Conservation (phyloP, 1,140 invertebrate genomes). For the Aphelinus atriplicis region DNA sequence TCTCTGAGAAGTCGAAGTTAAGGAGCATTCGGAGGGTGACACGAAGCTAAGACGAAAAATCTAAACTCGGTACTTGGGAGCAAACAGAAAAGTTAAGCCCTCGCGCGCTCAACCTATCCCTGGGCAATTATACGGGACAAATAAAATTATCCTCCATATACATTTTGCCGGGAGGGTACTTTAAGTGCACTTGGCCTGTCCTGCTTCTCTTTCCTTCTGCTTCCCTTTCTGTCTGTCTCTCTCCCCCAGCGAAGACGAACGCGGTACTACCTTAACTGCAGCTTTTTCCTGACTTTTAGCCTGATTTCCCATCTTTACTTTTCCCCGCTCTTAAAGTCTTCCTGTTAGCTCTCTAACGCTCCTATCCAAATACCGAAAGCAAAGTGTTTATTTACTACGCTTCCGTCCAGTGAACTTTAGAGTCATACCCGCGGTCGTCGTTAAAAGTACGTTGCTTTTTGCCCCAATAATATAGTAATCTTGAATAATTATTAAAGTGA, state of each 20-base stretch:
- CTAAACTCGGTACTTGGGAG: constrained; percentile 1
- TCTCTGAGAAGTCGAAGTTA: constrained; percentile 1
- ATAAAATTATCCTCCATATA: constrained; percentile 22
- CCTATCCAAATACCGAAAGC: too few relatives aligned
- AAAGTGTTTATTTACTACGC: background rate
- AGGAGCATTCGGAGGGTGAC: constrained; percentile 18
- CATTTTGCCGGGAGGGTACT: background rate
- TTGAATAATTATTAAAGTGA: too few relatives aligned
- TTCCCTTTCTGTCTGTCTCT: background rate
- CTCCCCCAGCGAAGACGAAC: background rate
- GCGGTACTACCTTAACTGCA: background rate
- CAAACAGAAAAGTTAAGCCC: constrained; percentile 15
- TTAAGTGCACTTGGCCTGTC: constrained; percentile 8
- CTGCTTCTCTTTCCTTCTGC: background rate
- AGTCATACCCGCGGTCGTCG: too few relatives aligned
- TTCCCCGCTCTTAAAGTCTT: background rate
- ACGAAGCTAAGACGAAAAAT: background rate
- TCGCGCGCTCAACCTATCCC: background rate
- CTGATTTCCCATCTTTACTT: background rate
- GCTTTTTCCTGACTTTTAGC: background rate
- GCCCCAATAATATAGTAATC: too few relatives aligned
- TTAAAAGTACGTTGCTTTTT: too few relatives aligned
- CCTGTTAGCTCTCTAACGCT: too few relatives aligned
- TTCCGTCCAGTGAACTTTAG: too few relatives aligned
- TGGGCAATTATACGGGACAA: constrained; percentile 22